Conservation (phyloP, 1,140 invertebrate genomes). For the Parapsyche elsis region DNA sequence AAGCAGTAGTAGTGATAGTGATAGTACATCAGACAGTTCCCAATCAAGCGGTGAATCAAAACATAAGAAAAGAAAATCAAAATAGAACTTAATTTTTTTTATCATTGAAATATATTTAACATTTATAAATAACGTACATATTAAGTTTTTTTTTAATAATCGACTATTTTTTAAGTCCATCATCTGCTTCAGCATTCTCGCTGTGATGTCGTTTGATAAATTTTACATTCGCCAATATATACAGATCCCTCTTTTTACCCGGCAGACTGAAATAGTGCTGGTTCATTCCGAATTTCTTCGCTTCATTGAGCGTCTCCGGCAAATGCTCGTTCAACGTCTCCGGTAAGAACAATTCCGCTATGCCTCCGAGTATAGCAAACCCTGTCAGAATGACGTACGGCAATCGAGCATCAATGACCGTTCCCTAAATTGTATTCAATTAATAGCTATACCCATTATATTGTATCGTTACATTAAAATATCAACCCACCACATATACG, state of each 20-base stretch:
- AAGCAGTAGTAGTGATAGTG: conserved; percentile 36
- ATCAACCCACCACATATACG: conserved; percentile 73
- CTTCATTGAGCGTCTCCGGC: conserved; percentile 78
- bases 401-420: conserved; percentile 59
- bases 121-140: not conserved
- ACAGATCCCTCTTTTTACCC: conserved; percentile 55
- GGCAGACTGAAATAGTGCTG: conserved; percentile 70
- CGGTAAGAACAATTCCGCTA: conserved; percentile 72
- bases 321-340: conserved; percentile 77
- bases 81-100: not conserved
- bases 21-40: conserved; percentile 34
- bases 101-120: not conserved
- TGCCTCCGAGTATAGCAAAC: conserved; percentile 69
- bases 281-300: conserved; percentile 74
- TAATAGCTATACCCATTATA: not conserved
- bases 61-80: conserved; percentile 27
- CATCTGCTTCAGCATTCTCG: conserved; percentile 41
- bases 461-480: not conserved
- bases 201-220: conserved; percentile 37
- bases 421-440: conserved; percentile 54
- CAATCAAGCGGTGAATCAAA: conserved; percentile 33
- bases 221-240: conserved; percentile 48
- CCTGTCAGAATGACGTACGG: conserved; percentile 70
- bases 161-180: not conserved
- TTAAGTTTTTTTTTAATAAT: not conserved